Base-by-base conservation (phyloP, 2,113 vertebrate species). In the human region DNA sequence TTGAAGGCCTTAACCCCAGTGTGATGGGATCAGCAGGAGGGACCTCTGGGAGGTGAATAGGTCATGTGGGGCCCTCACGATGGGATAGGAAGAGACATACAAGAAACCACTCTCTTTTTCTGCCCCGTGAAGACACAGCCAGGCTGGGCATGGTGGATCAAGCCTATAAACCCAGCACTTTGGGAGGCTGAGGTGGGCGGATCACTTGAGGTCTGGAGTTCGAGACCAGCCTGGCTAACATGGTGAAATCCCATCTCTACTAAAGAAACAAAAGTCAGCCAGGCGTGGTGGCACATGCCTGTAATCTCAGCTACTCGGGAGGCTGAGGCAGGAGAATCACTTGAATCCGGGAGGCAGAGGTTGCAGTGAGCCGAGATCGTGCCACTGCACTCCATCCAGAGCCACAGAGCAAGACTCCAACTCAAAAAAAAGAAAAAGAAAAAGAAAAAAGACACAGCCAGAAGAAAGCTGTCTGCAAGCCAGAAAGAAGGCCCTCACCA, bases 1-100 rank as follows among this genome's bases (percentile, higher is more conserved):
- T 20, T 27, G 35, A 32, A 43, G 22, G 30, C 68, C 27, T 81
- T 16, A 12, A 14, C 4, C 55, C 48, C 30, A 48, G 6, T 13
- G 83, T 45, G 45, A 23, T 13, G 38, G 38, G 20, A n/a, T 55
- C 11, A 80, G 35, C 13, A 8, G 48, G 48, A 17, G 16, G 75
- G 76, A 6, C 61, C 18, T 43, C 25, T 13, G 52, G 27, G 81
- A 35, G n/a, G 30, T 25, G 22, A 32, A 30, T 8, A 8, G 45
- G 57, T 55, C 4, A 27, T 2, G 32, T 32, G 32, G 32, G 32
- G 14, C 5, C 4, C 79, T 35, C 8, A 0, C 0, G 10, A 48
- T 40, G 18, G 86, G 43, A 32, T 59, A 23, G 32, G 32, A 57
- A 55, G 64, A 55, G 50, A 52, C 4, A 13, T 13, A 35, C 20